phyloP scores from a whole-genome alignment of 2,888 invertebrate species.

The Hirtodrosophila trivittata region DNA sequence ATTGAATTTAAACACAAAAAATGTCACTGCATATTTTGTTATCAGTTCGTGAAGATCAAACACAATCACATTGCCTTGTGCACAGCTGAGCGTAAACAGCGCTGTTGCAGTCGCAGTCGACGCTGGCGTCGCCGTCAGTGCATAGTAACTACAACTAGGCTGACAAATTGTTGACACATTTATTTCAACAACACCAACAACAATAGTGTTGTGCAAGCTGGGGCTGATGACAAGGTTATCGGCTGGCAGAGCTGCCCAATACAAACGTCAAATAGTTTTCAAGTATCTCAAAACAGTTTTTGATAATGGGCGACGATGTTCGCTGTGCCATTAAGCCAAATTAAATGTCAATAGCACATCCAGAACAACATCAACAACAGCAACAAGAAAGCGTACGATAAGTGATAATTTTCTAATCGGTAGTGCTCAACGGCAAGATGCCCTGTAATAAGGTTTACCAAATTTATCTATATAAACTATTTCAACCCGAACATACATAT shows the following conservation, averaged over 20 bases:
- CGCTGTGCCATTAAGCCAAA: slow-evolving; percentile 66
- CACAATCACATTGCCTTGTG: slow-evolving; percentile 43
- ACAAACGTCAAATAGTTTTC: slow-evolving; percentile 23
- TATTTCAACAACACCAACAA: slow-evolving; percentile 32
- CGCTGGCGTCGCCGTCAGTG: slow-evolving; percentile 37
- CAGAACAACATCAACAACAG: slow-evolving; percentile 20
- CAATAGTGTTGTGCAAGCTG: slow-evolving; percentile 43
- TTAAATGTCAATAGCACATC: slow-evolving; percentile 68
- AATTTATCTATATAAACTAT: too few relatives aligned
- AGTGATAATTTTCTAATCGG: not conserved
- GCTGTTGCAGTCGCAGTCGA: slow-evolving; percentile 16
- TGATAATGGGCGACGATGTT: slow-evolving; percentile 56
- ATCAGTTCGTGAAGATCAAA: slow-evolving; percentile 31
- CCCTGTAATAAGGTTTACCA: too few relatives aligned
- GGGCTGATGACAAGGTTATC: slow-evolving; percentile 61
- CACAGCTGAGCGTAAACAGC: slow-evolving; percentile 54
- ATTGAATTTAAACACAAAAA: slow-evolving; percentile 14
- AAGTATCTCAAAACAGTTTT: slow-evolving; percentile 42
- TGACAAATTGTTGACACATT: slow-evolving; percentile 70
- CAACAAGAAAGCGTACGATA: not conserved
- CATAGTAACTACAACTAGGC: slow-evolving; percentile 59
- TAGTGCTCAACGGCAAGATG: not conserved
- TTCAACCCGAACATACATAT: too few relatives aligned
- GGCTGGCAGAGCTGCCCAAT: slow-evolving; percentile 42
- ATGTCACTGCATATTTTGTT: slow-evolving; percentile 24